Evolutionary conservation across 2,797 vertebrate genomes (phyloP).

Genomic region (Gymnothorax javanicus): DNA sequence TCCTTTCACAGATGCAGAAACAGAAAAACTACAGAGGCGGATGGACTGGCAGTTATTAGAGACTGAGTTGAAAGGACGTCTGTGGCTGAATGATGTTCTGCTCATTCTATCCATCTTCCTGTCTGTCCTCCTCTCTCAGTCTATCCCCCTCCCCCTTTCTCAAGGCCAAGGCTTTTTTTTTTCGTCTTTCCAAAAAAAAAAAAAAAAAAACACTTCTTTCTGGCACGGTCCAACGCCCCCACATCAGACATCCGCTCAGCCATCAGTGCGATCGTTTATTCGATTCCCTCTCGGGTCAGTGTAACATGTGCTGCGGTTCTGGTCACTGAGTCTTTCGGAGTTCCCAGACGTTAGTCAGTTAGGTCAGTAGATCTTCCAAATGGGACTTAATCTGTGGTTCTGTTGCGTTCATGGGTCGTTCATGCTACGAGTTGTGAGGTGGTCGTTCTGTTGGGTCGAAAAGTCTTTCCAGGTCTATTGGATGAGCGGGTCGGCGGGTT

Average conservation of each 20-base stretch:
- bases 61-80: too few relatives aligned
- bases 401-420: too few relatives aligned
- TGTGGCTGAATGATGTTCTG: background rate
- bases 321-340: too few relatives aligned
- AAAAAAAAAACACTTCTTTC: background rate
- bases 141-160: conserved; percentile 6
- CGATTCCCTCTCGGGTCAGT: background rate
- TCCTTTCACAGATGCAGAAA: background rate
- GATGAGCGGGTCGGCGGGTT: conserved; percentile 29
- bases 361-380: too few relatives aligned
- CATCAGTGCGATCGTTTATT: background rate
- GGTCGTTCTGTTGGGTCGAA: background rate
- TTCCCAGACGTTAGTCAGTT: too few relatives aligned
- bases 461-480: too few relatives aligned
- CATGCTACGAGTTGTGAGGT: too few relatives aligned
- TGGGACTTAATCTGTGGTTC: too few relatives aligned
- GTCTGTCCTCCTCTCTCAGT: background rate
- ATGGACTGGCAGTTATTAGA: background rate
- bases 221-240: background rate
- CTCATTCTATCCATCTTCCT: background rate
- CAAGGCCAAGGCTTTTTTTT: background rate
- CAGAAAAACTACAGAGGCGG: background rate
- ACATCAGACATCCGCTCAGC: background rate
- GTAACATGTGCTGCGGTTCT: background rate
- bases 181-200: background rate